Evolutionary conservation across 2,797 vertebrate species (phyloP).

Genomic region (Adelosebastes latens): DNA sequence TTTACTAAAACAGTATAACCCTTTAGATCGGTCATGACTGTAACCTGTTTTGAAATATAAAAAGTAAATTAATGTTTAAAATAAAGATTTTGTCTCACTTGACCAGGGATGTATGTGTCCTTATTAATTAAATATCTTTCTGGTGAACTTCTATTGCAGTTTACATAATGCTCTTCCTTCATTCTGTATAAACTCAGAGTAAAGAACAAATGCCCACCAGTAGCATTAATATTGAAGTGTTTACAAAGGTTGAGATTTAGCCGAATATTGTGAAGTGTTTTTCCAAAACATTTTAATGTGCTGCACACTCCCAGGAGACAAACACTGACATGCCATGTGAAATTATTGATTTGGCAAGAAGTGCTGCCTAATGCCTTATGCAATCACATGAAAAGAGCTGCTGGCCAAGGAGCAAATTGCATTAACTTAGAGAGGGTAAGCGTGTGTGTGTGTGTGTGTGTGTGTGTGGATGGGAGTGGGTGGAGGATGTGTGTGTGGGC

Average conservation of each 20-base stretch:
- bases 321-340: constrained; percentile 52
- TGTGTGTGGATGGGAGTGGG: constrained; percentile 13
- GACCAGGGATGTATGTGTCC: background rate
- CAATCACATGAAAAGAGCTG: constrained; percentile 77
- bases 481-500: constrained; percentile 32
- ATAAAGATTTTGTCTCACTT: background rate
- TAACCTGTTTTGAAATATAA: background rate
- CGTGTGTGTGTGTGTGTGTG: constrained; percentile 23
- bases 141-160: background rate
- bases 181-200: background rate
- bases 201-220: background rate
- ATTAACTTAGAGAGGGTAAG: constrained; percentile 74
- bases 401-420: constrained; percentile 75
- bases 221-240: constrained; percentile 26
- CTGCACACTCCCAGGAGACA: constrained; percentile 46
- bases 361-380: constrained; percentile 72
- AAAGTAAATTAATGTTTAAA: background rate
- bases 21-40: background rate
- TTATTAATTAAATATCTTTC: background rate
- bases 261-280: constrained; percentile 30
- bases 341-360: constrained; percentile 77
- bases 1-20: background rate
- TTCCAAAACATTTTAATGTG: constrained; percentile 41
- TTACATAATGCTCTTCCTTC: background rate
- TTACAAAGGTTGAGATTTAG: constrained; percentile 35